Evolutionary conservation across 2,888 invertebrate genomes (phyloP).

Genomic region (Trissolcus japonicus): DNA sequence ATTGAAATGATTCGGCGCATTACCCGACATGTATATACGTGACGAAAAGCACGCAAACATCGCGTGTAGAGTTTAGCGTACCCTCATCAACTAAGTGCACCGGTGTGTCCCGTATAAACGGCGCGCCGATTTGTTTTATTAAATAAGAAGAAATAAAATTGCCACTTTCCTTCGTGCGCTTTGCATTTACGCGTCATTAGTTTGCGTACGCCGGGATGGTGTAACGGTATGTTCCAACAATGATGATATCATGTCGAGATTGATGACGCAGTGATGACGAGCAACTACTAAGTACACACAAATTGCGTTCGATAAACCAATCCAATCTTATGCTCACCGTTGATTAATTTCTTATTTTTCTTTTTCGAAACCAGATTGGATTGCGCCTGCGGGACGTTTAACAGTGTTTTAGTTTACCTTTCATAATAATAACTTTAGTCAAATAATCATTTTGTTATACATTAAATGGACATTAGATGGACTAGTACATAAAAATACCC

Average conservation of each 20-base stretch:
- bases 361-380: too few species aligned
- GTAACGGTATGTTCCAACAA: constrained; percentile 48
- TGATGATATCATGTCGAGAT: constrained; percentile 28
- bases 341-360: too few species aligned
- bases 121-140: constrained; percentile 71
- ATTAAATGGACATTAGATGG: too few species aligned
- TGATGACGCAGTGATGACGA: constrained; percentile 36
- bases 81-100: constrained; percentile 75
- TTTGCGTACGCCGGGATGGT: constrained; percentile 11
- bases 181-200: constrained; percentile 18
- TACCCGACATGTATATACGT: constrained; percentile 51
- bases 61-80: constrained; percentile 64
- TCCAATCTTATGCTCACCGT: too few species aligned
- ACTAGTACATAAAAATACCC: too few species aligned
- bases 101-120: constrained; percentile 66
- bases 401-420: too few species aligned
- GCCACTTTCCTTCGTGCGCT: constrained; percentile 57
- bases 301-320: constrained; percentile 4
- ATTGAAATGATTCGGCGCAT: constrained; percentile 59
- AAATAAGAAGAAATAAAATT: constrained; percentile 69
- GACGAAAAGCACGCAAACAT: constrained; percentile 61
- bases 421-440: too few species aligned
- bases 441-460: too few species aligned
- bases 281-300: constrained; percentile 2
- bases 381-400: too few species aligned